These are phyloP conservation scores for Physocephala rufipes DNA, from an alignment of 2,888 invertebrate genomes.

Conservation along the genomic window DNA sequence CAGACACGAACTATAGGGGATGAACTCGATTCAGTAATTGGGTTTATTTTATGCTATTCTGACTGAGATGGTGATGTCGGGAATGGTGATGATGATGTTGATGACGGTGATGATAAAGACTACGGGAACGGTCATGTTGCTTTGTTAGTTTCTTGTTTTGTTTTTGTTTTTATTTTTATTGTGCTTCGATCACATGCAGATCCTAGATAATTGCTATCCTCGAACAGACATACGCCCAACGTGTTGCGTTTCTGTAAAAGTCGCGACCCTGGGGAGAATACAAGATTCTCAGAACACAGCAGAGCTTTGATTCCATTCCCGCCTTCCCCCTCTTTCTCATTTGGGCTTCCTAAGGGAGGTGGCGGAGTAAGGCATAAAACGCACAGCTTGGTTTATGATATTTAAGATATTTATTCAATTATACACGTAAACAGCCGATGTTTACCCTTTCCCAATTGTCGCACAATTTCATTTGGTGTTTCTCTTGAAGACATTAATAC, in stretches of 20 bases:
- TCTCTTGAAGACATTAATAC: neutral
- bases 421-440: slow-evolving; percentile 18
- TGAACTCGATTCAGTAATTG: neutral
- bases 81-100: too few relatives aligned
- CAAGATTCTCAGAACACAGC: neutral
- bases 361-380: slow-evolving; percentile 13
- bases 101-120: too few relatives aligned
- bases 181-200: slow-evolving; percentile 17
- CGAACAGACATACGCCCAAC: neutral
- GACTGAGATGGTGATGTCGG: neutral
- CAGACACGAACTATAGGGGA: neutral
- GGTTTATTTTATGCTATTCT: slow-evolving; percentile 17
- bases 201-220: slow-evolving; percentile 17
- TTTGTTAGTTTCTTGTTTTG: too few relatives aligned
- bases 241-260: slow-evolving; percentile 1
- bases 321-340: neutral
- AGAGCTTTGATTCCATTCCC: neutral
- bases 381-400: slow-evolving; percentile 33
- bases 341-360: neutral
- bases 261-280: neutral
- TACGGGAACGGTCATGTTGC: too few relatives aligned
- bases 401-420: slow-evolving; percentile 34
- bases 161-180: neutral
- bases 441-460: neutral
- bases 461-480: neutral